Evolutionary conservation across 2,113 vertebrate species (phyloP).

Genomic region (Malurus melanocephalus): DNA sequence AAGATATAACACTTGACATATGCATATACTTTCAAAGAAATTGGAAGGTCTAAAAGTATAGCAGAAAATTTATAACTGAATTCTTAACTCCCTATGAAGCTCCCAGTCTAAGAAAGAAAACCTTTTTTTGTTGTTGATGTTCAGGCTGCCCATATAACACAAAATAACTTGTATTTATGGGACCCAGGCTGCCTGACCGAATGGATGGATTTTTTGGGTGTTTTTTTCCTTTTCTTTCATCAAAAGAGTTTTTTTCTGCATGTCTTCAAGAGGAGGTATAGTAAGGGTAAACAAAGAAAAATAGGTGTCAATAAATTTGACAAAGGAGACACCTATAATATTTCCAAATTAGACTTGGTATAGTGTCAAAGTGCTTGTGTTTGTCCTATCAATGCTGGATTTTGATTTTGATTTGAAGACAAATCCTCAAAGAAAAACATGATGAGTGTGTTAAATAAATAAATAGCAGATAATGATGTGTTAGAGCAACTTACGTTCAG

Average conservation of each 20-base stretch:
- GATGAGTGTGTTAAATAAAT: background rate
- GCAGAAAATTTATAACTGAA: background rate
- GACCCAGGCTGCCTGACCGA: background rate
- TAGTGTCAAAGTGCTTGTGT: background rate
- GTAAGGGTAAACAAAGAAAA: background rate
- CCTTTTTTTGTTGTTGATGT: background rate
- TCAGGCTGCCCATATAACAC: background rate
- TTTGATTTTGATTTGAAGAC: background rate
- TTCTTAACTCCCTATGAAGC: background rate
- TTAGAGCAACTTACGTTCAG: background rate
- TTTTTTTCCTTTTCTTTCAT: background rate
- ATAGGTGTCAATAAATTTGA: background rate
- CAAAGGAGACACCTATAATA: background rate
- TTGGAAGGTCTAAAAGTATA: background rate
- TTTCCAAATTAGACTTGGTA: background rate
- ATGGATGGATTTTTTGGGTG: rapidly evolving
- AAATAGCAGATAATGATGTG: background rate
- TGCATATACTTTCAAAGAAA: background rate
- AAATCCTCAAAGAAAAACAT: background rate
- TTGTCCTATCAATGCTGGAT: background rate
- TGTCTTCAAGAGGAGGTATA: background rate
- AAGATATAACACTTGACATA: background rate
- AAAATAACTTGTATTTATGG: background rate
- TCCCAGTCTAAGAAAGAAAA: background rate
- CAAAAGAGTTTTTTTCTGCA: background rate